Percentiles rank a stretch among this genome's conserved stretches.
phyloP scores from a whole-genome alignment of 1,140 invertebrate genomes.

The Atta texana region DNA sequence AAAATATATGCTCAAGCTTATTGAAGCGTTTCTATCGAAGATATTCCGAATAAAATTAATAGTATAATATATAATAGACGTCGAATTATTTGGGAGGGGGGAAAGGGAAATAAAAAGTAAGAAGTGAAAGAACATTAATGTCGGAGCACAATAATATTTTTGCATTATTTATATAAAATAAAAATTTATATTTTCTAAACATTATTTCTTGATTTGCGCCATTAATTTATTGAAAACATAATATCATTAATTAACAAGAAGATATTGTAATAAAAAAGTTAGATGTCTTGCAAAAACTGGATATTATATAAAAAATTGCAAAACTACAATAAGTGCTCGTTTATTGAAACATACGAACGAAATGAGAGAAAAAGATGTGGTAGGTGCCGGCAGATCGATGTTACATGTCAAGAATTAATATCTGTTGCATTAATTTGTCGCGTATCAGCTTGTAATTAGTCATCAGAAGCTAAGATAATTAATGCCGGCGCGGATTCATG shows the following conservation, averaged over 20 bases:
- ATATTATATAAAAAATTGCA: not conserved
- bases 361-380: not conserved
- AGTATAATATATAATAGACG: not conserved
- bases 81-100: not conserved
- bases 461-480: conserved; percentile 41
- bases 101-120: not conserved
- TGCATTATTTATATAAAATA: not conserved
- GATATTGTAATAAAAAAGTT: not conserved
- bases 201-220: not conserved
- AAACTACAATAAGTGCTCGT: not conserved
- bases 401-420: conserved; percentile 23
- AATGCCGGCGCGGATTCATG: conserved; percentile 25
- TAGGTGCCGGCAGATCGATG: not conserved
- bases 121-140: not conserved
- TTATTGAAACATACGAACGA: not conserved
- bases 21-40: not conserved
- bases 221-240: not conserved
- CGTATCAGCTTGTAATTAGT: not conserved
- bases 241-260: not conserved
- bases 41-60: conserved; percentile 3
- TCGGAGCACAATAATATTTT: not conserved
- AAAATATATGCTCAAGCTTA: not conserved
- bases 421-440: conserved; percentile 5
- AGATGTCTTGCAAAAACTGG: not conserved
- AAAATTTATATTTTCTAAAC: not conserved